Conservation (phyloP, 2,797 vertebrate species). For the Orestias chungarensis region DNA sequence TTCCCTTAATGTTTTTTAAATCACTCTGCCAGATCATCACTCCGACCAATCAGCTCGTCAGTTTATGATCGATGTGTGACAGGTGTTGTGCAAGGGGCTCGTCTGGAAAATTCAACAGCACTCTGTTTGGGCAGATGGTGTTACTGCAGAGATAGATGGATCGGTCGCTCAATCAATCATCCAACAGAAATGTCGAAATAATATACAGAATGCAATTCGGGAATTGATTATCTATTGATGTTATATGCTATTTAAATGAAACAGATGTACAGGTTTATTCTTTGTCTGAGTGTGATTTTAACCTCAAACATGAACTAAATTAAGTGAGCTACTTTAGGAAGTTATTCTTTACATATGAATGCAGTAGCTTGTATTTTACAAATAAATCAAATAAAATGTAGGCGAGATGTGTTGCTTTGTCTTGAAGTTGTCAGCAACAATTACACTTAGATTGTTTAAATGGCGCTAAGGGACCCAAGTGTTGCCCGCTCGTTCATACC, state of each 20-base stretch:
- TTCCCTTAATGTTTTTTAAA: constrained; percentile 18
- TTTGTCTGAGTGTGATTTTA: neutral
- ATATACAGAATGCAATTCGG: neutral
- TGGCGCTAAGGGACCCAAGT: neutral
- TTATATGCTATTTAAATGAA: neutral
- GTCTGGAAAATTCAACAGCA: constrained; percentile 5
- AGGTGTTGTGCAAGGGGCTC: neutral
- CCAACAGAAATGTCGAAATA: neutral
- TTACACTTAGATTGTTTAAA: too few species aligned
- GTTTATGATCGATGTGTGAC: constrained; percentile 21
- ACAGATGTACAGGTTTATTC: neutral
- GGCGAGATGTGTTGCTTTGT: too few species aligned
- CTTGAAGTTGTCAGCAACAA: too few species aligned
- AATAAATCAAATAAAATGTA: too few species aligned
- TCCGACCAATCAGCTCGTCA: neutral
- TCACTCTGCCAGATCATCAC: constrained; percentile 5
- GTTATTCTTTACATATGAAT: neutral
- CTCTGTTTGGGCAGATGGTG: constrained; percentile 11
- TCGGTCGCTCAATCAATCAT: neutral
- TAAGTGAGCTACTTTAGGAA: neutral
- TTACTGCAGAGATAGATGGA: constrained; percentile 4
- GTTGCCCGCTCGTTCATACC: neutral
- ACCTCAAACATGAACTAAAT: neutral
- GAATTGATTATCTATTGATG: neutral
- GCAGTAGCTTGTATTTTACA: neutral